Percentiles rank a stretch among this genome's conserved stretches.
Evolutionary conservation across 2,888 invertebrate species (phyloP).

Genomic region (Tipula lateralis): DNA sequence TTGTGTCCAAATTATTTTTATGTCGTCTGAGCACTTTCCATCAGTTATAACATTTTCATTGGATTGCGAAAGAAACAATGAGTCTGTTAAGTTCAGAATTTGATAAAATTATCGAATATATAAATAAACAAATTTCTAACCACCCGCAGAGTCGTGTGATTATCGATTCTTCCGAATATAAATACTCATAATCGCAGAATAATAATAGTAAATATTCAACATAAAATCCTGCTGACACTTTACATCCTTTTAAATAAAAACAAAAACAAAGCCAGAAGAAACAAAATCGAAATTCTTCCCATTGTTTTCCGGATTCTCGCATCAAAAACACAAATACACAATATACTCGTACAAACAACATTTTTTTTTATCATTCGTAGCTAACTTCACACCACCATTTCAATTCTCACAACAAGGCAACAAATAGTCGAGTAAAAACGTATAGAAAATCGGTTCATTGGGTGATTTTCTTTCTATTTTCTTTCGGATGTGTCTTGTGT

Average conservation of each 20-base stretch:
- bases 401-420: neutral
- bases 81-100: too few relatives aligned
- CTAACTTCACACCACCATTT: neutral
- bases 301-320: neutral
- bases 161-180: neutral
- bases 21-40: too few relatives aligned
- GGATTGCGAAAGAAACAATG: too few relatives aligned
- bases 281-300: neutral
- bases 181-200: neutral
- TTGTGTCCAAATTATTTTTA: too few relatives aligned
- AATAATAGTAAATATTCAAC: neutral
- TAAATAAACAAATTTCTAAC: too few relatives aligned
- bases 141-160: neutral
- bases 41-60: too few relatives aligned
- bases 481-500: neutral
- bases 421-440: neutral
- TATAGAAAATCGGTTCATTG: neutral
- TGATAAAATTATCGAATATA: too few relatives aligned
- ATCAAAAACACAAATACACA: slow-evolving; percentile 19
- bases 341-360: neutral
- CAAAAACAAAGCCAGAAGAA: neutral
- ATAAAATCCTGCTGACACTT: slow-evolving; percentile 11
- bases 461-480: neutral
- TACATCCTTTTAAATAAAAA: neutral
- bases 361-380: neutral